Conservation (phyloP, 2,797 vertebrate genomes). For the Pseudochromis fuscus region DNA sequence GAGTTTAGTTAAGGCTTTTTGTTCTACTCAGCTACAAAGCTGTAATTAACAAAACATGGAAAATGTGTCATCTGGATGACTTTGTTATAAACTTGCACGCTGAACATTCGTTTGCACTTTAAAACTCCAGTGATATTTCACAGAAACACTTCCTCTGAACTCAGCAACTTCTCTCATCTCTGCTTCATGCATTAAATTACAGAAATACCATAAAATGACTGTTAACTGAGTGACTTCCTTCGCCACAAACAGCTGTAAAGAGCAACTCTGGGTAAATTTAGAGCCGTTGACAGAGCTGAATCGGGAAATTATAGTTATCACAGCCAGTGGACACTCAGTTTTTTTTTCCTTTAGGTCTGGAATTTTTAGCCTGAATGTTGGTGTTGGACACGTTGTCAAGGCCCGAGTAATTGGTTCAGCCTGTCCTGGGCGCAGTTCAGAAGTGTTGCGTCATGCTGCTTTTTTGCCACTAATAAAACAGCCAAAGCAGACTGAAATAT, state of each 20-base stretch:
- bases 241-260: conserved; percentile 50
- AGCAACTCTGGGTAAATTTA: conserved; percentile 41
- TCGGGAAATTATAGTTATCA: conserved; percentile 64
- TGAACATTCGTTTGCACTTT: neutral
- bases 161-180: neutral
- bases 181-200: neutral
- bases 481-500: conserved; percentile 62
- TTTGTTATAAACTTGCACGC: conserved; percentile 2
- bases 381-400: conserved; percentile 75
- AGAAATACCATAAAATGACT: conserved; percentile 10
- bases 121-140: neutral
- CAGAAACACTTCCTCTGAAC: neutral
- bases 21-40: neutral
- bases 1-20: neutral
- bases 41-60: conserved; percentile 23
- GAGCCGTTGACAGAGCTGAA: conserved; percentile 42
- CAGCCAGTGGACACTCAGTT: conserved; percentile 55
- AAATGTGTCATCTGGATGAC: conserved; percentile 4
- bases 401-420: conserved; percentile 78
- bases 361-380: conserved; percentile 73
- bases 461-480: conserved; percentile 72
- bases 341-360: conserved; percentile 64
- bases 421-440: conserved; percentile 70
- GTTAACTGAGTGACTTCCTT: neutral
- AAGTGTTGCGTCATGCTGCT: conserved; percentile 63